Base-by-base conservation (phyloP, 2,888 invertebrate species). In the Zonitis immaculata region DNA sequence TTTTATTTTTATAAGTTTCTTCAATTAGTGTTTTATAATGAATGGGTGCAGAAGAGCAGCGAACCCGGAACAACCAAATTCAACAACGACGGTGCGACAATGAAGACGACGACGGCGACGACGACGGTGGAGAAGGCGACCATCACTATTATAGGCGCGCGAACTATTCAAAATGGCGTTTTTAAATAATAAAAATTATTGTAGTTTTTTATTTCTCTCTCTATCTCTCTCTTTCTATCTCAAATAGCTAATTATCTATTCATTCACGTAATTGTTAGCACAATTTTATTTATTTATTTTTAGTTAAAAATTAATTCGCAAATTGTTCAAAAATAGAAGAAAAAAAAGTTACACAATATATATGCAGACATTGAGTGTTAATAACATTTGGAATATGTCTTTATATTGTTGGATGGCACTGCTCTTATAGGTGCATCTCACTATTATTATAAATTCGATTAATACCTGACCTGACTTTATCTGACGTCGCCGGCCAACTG, bases 401-500 rank as follows among this genome's bases (percentile, higher is more conserved):
- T 3, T 32, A 6, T 32, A 14, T 32, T 18, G 35, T 35, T 16
- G 35, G 35, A 16, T 35, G 35, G 7, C 32, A 32, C 32, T 35
- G n/a, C n/a, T n/a, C n/a, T n/a, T n/a, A n/a, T n/a, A 49, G 56
- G 55, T 59, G 56, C 58, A 52, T 56, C 46, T 50, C 53, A 51
- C 54, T 56, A 32, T 32, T 32, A 32, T 35, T 35, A 35, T 35
- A 35, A n/a, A 35, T 35, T 35, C 35, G 35, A 35, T 35, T 35
- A 16, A 35, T 35, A 52, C 74, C 72, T 75, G 62, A 76, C 75
- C 76, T 76, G 76, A 75, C 76, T 76, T 72, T 72, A 73, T 73
- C 74, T 76, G 77, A 76, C 75, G 76, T 76, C 74, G 76, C 75
- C 78, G 76, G 76, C 75, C 75, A 76, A 77, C 77, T 77, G 77